These are phyloP conservation scores for Pantherophis alleghaniensis DNA, from an alignment of 2,797 vertebrate species.

Conservation along the genomic window DNA sequence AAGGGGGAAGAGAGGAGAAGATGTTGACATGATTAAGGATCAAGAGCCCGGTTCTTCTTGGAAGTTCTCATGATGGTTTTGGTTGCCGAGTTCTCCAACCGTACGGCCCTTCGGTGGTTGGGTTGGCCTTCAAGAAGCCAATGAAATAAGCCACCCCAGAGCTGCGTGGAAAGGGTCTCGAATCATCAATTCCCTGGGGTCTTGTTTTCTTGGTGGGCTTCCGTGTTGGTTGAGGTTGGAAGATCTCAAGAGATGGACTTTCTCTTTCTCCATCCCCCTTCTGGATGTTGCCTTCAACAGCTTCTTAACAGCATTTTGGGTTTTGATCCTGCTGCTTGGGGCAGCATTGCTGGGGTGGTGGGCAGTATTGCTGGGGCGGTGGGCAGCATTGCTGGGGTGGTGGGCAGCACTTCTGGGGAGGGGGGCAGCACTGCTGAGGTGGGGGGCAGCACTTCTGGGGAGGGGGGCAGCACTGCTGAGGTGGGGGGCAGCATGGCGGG, in stretches of 20 bases:
- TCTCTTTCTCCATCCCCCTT: too few relatives aligned
- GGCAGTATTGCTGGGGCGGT: neutral
- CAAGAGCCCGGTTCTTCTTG: neutral
- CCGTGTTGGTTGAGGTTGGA: neutral
- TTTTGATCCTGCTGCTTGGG: neutral
- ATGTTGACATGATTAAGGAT: fast-evolving
- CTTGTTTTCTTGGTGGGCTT: neutral
- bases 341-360: neutral
- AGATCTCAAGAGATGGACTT: neutral
- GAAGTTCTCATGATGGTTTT: neutral
- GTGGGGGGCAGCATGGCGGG: neutral
- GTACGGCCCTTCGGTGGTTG: fast-evolving
- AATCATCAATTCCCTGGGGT: too few relatives aligned
- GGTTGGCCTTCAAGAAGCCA: neutral
- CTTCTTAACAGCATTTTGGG: neutral
- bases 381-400: neutral
- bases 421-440: neutral
- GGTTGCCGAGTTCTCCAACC: neutral
- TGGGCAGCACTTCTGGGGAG: neutral
- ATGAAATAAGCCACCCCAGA: neutral
- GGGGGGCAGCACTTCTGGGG: neutral
- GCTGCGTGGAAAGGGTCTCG: fast-evolving
- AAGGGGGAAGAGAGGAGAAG: neutral
- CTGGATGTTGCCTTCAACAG: neutral
- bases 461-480: neutral